Evolutionary conservation across 2,113 vertebrate genomes (phyloP), one percentile per base, ranked within the genome.

Genomic region (Ammodytes dubius): DNA sequence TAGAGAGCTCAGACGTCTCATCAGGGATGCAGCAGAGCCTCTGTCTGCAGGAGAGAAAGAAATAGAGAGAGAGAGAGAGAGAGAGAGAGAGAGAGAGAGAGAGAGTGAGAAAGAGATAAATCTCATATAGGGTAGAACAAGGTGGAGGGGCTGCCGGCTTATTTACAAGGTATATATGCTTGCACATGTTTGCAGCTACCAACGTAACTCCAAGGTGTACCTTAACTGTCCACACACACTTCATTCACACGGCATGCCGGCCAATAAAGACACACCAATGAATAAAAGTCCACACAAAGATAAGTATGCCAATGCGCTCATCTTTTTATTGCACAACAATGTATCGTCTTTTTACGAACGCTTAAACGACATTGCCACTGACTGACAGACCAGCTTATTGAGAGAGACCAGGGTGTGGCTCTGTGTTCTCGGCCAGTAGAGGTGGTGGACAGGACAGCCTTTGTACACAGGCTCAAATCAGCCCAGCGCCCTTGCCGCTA

Each of bases 291-390:
- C 87, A 68, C 90, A 92, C 87, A 69, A 77, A 8, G 12, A 54
- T 59, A 83, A 92, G 91, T 94, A 93, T 94, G 96, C 96, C 96
- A 96, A 95, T 92, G 95, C 95, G 95, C 95, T 96, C 93, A 92
- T 92, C 89, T 91, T 97, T 97, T 95, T 97, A 98, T 98, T 98
- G 96, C 96, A 96, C 96, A 96, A 94, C 93, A 94, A 94, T 89
- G 91, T 93, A 93, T 94, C 74, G 87, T 95, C 92, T 94, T 93
- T 92, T 94, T 88, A 94, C 87, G 92, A 94, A 95, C 86, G 91
- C 92, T 93, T 91, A 86, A 93, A 95, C 93, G 91, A 95, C 94
- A 94, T 94, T 90, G 93, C 93, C 93, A 95, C 94, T 91, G 92
- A 94, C 93, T 91, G 91, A 94, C 92, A 91, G 88, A 94, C 90